Conservation (phyloP, 2,888 invertebrate genomes). For the Gryllus longicercus region DNA sequence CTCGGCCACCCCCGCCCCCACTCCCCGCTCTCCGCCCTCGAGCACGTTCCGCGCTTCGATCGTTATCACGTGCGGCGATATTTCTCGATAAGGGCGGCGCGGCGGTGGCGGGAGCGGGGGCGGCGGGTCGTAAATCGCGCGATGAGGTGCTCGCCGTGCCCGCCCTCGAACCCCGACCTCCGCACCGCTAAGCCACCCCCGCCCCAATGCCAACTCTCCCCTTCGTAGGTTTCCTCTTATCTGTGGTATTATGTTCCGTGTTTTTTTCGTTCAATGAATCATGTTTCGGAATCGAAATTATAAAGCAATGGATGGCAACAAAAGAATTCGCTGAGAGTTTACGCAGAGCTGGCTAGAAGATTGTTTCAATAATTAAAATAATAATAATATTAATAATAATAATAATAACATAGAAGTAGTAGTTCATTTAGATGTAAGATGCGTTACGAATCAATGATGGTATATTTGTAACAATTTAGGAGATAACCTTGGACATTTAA, state of each 20-base stretch:
- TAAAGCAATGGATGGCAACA: too few species aligned
- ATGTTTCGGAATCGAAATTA: too few species aligned
- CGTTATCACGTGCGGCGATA: conserved; percentile 9
- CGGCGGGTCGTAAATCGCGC: background rate
- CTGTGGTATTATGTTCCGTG: background rate
- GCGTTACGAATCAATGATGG: too few species aligned
- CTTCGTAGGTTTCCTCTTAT: background rate
- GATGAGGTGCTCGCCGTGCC: background rate
- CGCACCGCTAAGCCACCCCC: background rate
- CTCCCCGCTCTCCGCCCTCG: background rate
- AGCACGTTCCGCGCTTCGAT: background rate
- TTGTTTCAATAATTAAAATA: too few species aligned
- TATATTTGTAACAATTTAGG: too few species aligned
- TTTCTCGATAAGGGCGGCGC: conserved; percentile 17
- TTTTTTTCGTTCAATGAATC: too few species aligned
- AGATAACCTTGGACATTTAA: too few species aligned
- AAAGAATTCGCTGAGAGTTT: too few species aligned
- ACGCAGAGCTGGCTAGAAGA: too few species aligned
- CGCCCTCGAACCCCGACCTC: background rate
- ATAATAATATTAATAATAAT: too few species aligned
- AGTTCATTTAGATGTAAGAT: too few species aligned
- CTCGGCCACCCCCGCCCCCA: background rate
- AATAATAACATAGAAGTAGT: too few species aligned
- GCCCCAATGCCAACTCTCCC: background rate
- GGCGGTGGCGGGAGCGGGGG: background rate